Conservation (phyloP, 2,888 invertebrate genomes). For the Neoitamus cyanurus region DNA sequence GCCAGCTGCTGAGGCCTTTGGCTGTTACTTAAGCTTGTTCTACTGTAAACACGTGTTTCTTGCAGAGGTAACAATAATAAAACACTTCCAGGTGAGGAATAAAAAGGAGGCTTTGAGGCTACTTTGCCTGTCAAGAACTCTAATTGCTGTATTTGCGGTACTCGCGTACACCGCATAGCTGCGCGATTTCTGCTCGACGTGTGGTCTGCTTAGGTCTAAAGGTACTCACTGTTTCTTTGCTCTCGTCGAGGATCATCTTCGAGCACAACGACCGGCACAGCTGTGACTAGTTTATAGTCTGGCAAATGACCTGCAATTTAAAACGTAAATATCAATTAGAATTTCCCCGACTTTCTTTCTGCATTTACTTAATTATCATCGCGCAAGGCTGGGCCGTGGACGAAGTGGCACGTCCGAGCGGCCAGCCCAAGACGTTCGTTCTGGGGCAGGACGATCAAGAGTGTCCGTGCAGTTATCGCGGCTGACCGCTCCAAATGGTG, state of each 20-base stretch:
- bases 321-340: constrained; percentile 48
- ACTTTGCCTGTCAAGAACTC: not conserved
- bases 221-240: constrained; percentile 56
- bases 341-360: not conserved
- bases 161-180: not conserved
- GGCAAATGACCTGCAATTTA: constrained; percentile 63
- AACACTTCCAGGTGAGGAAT: constrained; percentile 13
- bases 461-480: not conserved
- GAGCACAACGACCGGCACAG: constrained; percentile 80
- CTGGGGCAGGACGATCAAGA: not conserved
- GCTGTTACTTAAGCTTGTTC: constrained; percentile 4
- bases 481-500: not conserved
- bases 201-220: constrained; percentile 9
- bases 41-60: constrained; percentile 46
- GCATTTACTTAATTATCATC: not conserved
- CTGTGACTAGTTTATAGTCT: constrained; percentile 80
- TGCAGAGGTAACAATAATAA: not conserved
- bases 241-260: constrained; percentile 71
- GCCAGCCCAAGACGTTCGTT: not conserved
- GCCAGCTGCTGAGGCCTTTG: not conserved
- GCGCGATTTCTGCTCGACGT: not conserved
- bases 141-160: constrained; percentile 11
- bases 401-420: not conserved
- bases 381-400: not conserved
- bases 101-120: not conserved